Conservation (phyloP, 2,113 vertebrate species). For the Gambusia affinis region DNA sequence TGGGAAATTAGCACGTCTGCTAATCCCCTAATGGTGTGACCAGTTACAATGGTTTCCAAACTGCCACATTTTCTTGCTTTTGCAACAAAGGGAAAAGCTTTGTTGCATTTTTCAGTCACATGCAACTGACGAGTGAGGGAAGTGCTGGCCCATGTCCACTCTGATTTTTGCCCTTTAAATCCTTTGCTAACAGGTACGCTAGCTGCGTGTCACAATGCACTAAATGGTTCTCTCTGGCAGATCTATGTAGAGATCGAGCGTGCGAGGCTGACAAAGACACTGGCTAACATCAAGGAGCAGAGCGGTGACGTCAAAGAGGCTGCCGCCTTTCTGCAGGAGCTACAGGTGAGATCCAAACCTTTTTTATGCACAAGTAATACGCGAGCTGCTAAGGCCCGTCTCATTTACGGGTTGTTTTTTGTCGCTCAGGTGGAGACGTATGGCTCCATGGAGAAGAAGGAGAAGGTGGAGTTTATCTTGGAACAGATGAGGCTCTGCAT, state of each 20-base stretch:
- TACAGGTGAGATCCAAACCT: constrained; percentile 84
- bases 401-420: background rate
- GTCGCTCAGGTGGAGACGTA: constrained; percentile 93
- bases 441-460: constrained; percentile 99
- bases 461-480: constrained; percentile 97
- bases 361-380: background rate
- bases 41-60: too few relatives aligned
- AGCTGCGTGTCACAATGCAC: background rate
- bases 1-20: too few relatives aligned
- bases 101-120: too few relatives aligned
- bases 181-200: background rate
- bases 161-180: background rate
- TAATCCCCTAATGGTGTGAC: too few relatives aligned
- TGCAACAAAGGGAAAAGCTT: too few relatives aligned
- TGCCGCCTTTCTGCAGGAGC: constrained; percentile 92
- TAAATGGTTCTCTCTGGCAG: constrained; percentile 69
- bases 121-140: background rate
- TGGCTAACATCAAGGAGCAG: constrained; percentile 94
- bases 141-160: background rate
- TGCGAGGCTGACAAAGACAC: constrained; percentile 92
- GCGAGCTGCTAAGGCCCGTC: background rate
- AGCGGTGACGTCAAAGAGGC: constrained; percentile 95
- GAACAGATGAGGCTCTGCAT: constrained; percentile 99
- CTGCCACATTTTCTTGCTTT: background rate
- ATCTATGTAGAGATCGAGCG: constrained; percentile 99